A percentile compares a stretch with the other conserved stretches of the same genome.
Evolutionary conservation across 2,888 invertebrate species (phyloP).

Genomic region (Osmoderma eremita): DNA sequence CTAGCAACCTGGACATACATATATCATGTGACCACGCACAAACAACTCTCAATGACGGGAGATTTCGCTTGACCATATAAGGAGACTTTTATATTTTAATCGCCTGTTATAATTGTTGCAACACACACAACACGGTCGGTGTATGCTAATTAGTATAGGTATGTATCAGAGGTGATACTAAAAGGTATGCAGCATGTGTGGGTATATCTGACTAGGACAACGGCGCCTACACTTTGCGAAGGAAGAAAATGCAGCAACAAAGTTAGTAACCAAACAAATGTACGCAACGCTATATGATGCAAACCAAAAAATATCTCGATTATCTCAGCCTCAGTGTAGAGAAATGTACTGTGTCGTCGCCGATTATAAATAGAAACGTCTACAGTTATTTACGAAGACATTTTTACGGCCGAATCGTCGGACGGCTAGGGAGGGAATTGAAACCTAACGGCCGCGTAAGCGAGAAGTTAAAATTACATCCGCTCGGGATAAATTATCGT

Average conservation of each 20-base stretch:
- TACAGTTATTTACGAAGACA: conserved; percentile 30
- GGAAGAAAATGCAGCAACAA: neutral
- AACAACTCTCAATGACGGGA: conserved; percentile 14
- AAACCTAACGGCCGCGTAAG: too few species aligned
- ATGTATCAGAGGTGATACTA: too few species aligned
- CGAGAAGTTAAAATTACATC: conserved; percentile 2
- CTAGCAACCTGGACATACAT: neutral
- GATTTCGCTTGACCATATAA: conserved; percentile 24
- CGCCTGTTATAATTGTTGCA: conserved; percentile 18
- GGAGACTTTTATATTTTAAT: conserved; percentile 31
- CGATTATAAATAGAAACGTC: conserved; percentile 35
- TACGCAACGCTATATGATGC: neutral
- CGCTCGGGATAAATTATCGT: conserved; percentile 10
- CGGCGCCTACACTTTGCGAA: conserved; percentile 21
- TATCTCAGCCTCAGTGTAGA: neutral
- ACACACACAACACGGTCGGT: neutral
- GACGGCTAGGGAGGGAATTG: conserved; percentile 10
- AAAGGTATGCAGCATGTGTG: neutral
- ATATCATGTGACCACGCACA: neutral
- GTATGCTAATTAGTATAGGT: conserved; percentile 23
- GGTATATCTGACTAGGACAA: too few species aligned
- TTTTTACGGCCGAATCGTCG: conserved; percentile 23
- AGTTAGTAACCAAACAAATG: neutral
- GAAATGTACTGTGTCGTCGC: conserved; percentile 21
- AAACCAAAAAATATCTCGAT: neutral